These are phyloP conservation scores for Hirudinaria manillensis DNA, from an alignment of 2,888 invertebrate genomes.

Conservation along the genomic window DNA sequence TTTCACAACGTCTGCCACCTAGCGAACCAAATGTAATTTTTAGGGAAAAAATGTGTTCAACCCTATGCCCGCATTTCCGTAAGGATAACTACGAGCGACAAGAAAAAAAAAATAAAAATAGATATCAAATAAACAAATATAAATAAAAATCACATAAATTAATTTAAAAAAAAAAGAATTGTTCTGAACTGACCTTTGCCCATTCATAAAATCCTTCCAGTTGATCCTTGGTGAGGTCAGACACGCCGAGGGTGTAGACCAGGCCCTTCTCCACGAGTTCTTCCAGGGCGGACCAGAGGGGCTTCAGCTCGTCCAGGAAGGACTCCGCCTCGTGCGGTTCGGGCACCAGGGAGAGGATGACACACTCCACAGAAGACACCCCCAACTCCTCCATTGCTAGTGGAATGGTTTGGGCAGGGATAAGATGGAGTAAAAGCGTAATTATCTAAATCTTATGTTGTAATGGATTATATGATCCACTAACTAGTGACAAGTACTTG, in stretches of 20 bases:
- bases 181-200: slow-evolving; percentile 59
- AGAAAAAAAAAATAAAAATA: too few relatives aligned
- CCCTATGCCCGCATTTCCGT: neutral
- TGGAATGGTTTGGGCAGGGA: slow-evolving; percentile 42
- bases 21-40: neutral
- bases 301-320: slow-evolving; percentile 55
- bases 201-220: slow-evolving; percentile 71
- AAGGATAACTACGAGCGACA: neutral
- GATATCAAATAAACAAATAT: too few relatives aligned
- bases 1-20: neutral
- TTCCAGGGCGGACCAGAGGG: slow-evolving; percentile 73
- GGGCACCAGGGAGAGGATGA: slow-evolving; percentile 68
- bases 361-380: slow-evolving; percentile 71
- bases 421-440: too few relatives aligned
- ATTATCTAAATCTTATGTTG: too few relatives aligned
- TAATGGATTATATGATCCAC: too few relatives aligned
- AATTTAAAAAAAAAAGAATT: neutral
- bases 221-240: slow-evolving; percentile 77
- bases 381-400: slow-evolving; percentile 68
- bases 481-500: too few relatives aligned
- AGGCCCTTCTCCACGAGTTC: slow-evolving; percentile 64
- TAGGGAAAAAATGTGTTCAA: neutral
- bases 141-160: neutral
- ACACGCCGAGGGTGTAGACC: slow-evolving; percentile 73
- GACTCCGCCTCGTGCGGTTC: slow-evolving; percentile 31